phyloP scores from a whole-genome alignment of 37 sponge, comb jelly and placozoan species.

The Cliona cf. orientalis region DNA sequence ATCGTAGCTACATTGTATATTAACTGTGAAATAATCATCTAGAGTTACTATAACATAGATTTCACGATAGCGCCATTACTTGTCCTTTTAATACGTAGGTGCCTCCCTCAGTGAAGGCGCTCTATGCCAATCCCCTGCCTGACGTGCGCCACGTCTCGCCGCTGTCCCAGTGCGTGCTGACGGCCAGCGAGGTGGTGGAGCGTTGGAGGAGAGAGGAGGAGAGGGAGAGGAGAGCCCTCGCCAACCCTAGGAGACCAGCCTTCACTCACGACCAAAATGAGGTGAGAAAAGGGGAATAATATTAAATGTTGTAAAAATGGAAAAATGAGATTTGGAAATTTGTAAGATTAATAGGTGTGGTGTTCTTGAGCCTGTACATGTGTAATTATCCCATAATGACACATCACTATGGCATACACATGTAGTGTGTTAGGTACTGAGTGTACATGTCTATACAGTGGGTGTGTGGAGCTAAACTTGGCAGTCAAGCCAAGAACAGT shows the following conservation, averaged over 20 bases:
- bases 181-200: conserved; percentile 56
- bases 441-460: too few relatives aligned
- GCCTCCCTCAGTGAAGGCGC: conserved; percentile 57
- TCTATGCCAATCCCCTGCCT: conserved; percentile 53
- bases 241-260: not conserved
- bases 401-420: too few relatives aligned
- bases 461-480: too few relatives aligned
- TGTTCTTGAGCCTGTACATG: not conserved
- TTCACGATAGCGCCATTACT: not conserved
- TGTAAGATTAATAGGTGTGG: not conserved
- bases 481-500: too few relatives aligned
- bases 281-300: conserved; percentile 16
- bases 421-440: too few relatives aligned
- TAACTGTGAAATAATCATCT: too few relatives aligned
- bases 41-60: too few relatives aligned
- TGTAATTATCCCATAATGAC: not conserved
- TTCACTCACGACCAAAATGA: conserved; percentile 56
- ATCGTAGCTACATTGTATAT: too few relatives aligned
- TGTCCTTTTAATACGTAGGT: conserved; percentile 10
- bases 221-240: conserved; percentile 35
- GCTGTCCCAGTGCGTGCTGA: conserved; percentile 47
- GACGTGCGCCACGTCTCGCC: conserved; percentile 19
- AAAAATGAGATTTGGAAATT: not conserved
- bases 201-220: conserved; percentile 39
- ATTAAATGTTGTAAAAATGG: not conserved